A percentile compares a stretch with the other conserved stretches of the same genome.
Evolutionary conservation across 1,140 invertebrate genomes (phyloP).

Genomic region (Diorhabda carinulata): DNA sequence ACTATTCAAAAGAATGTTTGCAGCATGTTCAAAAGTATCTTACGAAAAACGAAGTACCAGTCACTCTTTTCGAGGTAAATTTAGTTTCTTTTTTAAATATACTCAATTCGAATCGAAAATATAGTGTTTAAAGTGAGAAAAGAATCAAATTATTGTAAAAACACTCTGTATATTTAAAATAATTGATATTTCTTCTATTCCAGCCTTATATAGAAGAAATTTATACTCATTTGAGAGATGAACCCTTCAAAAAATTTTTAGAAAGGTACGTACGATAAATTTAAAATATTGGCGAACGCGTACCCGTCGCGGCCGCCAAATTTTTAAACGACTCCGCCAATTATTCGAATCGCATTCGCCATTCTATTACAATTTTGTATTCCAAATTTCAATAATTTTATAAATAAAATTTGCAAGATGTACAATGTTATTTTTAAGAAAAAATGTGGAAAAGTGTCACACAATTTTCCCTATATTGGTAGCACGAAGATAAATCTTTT

Average conservation of each 20-base stretch:
- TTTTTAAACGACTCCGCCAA: too few species aligned
- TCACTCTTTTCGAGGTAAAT: slow-evolving; percentile 94
- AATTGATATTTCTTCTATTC: slow-evolving; percentile 44
- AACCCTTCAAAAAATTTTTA: slow-evolving; percentile 95
- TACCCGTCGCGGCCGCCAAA: neutral
- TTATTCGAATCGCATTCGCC: too few species aligned
- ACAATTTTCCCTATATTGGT: too few species aligned
- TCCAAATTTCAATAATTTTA: too few species aligned
- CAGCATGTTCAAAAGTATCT: slow-evolving; percentile 96
- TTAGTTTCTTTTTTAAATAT: neutral
- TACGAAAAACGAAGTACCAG: slow-evolving; percentile 94
- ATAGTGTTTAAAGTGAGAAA: too few species aligned
- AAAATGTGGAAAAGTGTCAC: too few species aligned
- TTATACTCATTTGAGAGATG: slow-evolving; percentile 91
- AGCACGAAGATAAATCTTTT: too few species aligned
- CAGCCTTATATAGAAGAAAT: slow-evolving; percentile 99
- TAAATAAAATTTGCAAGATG: too few species aligned
- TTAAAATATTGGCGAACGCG: neutral
- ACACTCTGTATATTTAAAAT: neutral
- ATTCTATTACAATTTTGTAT: too few species aligned
- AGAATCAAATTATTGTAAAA: too few species aligned
- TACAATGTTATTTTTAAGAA: too few species aligned
- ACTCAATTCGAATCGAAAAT: too few species aligned
- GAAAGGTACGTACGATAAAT: slow-evolving; percentile 71
- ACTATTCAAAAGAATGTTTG: slow-evolving; percentile 95